A percentile compares a stretch with the other conserved stretches of the same genome.
phyloP scores from a whole-genome alignment of 2,888 invertebrate genomes.

The Apocheima hispidaria region DNA sequence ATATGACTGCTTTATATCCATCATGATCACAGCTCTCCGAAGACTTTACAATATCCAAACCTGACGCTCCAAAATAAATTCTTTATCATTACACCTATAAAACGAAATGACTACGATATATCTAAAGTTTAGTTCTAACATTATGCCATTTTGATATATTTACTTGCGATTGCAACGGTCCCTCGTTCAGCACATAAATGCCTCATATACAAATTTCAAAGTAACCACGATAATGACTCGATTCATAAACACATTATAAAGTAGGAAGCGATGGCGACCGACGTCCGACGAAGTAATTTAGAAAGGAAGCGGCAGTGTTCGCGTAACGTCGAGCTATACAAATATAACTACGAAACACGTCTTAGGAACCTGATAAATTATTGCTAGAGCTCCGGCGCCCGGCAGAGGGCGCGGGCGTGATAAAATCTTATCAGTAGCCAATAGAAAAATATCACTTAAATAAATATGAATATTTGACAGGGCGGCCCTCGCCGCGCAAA shows the following conservation, averaged over 20 bases:
- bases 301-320: constrained; percentile 84
- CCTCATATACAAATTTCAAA: constrained; percentile 82
- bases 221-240: constrained; percentile 78
- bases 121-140: constrained; percentile 83
- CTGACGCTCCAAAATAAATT: constrained; percentile 85
- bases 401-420: constrained; percentile 65
- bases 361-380: constrained; percentile 86
- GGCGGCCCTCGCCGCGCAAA: constrained; percentile 48
- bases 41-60: constrained; percentile 83
- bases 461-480: constrained; percentile 81
- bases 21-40: constrained; percentile 85
- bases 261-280: constrained; percentile 67
- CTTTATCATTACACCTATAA: constrained; percentile 85
- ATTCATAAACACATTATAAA: constrained; percentile 60
- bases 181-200: constrained; percentile 84
- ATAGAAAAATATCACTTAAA: constrained; percentile 87
- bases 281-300: constrained; percentile 71
- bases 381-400: constrained; percentile 80
- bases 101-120: constrained; percentile 85
- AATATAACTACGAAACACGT: constrained; percentile 84
- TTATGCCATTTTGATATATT: constrained; percentile 86
- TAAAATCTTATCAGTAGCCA: constrained; percentile 84
- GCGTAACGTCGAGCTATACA: constrained; percentile 84
- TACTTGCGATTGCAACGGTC: constrained; percentile 86
- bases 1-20: constrained; percentile 86